phyloP scores from a whole-genome alignment of 2,113 vertebrate genomes.

The Merops nubicus region DNA sequence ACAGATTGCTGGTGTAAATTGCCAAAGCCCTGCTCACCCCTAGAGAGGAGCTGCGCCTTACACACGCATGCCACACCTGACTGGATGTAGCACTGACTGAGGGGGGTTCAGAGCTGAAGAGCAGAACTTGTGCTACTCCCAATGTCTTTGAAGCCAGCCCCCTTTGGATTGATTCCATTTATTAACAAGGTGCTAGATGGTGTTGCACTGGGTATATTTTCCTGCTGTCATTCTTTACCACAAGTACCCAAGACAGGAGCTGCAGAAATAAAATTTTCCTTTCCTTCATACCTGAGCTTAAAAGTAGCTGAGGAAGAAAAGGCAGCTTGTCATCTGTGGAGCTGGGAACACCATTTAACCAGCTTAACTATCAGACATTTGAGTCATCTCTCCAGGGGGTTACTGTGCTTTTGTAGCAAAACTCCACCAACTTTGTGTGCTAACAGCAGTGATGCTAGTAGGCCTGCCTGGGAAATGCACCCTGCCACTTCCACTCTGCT shows the following conservation, averaged over 20 bases:
- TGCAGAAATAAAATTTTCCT: background rate
- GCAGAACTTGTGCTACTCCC: background rate
- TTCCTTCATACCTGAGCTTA: background rate
- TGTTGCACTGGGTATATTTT: background rate
- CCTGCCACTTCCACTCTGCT: background rate
- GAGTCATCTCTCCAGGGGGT: background rate
- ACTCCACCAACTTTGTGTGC: background rate
- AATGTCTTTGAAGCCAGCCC: background rate
- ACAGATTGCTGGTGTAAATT: constrained; percentile 10
- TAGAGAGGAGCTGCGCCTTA: background rate
- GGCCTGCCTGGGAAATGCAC: background rate
- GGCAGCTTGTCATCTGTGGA: background rate
- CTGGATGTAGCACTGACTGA: background rate
- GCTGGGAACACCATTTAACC: background rate
- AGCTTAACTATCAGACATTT: background rate
- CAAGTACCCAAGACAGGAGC: background rate
- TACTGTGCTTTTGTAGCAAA: background rate
- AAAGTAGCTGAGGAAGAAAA: constrained; percentile 13
- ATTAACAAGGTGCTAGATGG: background rate
- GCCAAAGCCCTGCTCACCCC: background rate
- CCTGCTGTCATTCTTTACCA: background rate
- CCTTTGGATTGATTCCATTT: background rate
- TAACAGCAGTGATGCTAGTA: background rate
- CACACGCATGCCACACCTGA: rapidly evolving
- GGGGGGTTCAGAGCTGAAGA: background rate